phyloP scores from a whole-genome alignment of 1,140 invertebrate genomes.

The Matsumurasca onukii region DNA sequence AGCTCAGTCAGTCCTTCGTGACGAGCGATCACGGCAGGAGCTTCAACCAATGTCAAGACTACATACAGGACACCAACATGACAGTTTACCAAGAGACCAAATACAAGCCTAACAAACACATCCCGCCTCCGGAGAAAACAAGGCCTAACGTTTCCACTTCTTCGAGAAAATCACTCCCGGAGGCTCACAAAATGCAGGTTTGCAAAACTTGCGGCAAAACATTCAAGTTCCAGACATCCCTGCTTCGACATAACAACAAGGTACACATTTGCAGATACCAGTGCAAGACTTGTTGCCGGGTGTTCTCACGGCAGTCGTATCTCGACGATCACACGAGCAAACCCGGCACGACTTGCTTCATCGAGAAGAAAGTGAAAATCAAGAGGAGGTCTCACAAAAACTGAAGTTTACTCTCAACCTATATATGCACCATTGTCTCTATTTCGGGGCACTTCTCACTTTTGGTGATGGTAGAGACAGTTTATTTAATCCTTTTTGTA shows the following conservation, averaged over 20 bases:
- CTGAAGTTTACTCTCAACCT: no score
- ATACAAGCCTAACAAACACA: neutral
- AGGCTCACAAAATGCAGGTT: constrained; percentile 38
- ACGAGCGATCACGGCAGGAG: constrained; percentile 22
- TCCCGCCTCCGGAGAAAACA: neutral
- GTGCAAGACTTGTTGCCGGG: constrained; percentile 41
- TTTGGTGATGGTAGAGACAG: no score
- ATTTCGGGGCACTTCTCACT: no score
- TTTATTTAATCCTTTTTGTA: no score
- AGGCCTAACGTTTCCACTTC: neutral
- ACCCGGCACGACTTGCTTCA: constrained; percentile 41
- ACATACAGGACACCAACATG: neutral
- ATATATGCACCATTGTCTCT: no score
- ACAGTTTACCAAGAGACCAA: neutral
- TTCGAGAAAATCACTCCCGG: neutral
- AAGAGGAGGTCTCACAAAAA: no score
- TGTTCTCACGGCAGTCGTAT: constrained; percentile 43
- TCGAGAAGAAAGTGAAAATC: constrained; percentile 29
- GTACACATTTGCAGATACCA: constrained; percentile 43
- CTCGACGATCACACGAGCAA: constrained; percentile 42
- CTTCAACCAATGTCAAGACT: constrained; percentile 14
- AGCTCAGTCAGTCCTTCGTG: constrained; percentile 35
- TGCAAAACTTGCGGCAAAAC: constrained; percentile 41
- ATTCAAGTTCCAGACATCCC: constrained; percentile 43
- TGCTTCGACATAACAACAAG: constrained; percentile 43